Conservation (phyloP, 1,140 invertebrate genomes). For the Tetranychus cinnabarinus region DNA sequence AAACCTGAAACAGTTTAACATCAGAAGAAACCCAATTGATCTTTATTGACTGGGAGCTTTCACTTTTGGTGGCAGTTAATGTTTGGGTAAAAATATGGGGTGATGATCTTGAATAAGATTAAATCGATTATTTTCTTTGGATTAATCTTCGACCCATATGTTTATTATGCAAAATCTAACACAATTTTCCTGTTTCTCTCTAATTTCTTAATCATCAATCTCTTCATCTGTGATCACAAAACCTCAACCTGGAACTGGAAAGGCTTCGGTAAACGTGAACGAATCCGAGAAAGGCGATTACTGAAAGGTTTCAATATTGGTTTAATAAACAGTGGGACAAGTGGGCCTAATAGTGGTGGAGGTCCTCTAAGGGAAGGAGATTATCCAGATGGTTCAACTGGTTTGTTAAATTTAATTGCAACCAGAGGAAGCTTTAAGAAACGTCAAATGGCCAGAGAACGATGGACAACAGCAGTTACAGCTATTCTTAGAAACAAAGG, state of each 20-base stretch:
- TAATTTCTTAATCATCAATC: too few relatives aligned
- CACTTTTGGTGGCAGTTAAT: too few relatives aligned
- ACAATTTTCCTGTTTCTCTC: neutral
- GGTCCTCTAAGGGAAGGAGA: neutral
- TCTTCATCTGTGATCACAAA: neutral
- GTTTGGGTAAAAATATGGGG: too few relatives aligned
- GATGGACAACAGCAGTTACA: neutral
- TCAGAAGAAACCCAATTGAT: too few relatives aligned
- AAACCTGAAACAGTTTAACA: too few relatives aligned
- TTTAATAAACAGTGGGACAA: slow-evolving; percentile 38
- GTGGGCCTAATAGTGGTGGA: too few relatives aligned
- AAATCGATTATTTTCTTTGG: neutral
- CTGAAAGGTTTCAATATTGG: slow-evolving; percentile 75
- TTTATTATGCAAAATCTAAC: neutral
- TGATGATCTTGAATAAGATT: neutral
- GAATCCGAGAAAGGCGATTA: slow-evolving; percentile 53
- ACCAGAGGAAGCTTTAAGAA: neutral
- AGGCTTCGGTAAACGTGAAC: slow-evolving; percentile 50
- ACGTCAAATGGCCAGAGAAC: neutral
- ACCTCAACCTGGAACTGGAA: slow-evolving; percentile 6
- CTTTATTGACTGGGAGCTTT: too few relatives aligned
- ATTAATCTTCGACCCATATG: neutral
- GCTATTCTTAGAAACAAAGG: neutral
- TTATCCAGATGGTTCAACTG: too few relatives aligned
- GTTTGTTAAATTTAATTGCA: neutral